Conservation (phyloP, 2,888 invertebrate genomes). For the Spilosoma lubricipeda region DNA sequence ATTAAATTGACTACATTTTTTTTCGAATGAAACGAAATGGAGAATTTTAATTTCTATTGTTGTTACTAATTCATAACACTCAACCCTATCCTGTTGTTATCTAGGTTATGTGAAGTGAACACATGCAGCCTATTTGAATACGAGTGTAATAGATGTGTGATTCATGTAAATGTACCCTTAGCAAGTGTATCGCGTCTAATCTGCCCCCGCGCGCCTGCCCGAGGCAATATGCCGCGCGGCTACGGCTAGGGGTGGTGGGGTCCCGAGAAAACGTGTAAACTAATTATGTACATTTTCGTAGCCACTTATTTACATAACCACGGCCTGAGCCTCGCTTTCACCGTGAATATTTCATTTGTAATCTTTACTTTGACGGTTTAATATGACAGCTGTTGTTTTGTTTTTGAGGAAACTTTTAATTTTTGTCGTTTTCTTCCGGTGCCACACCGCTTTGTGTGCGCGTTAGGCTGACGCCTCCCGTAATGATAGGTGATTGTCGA, state of each 20-base stretch:
- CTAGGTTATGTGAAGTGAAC: conserved; percentile 79
- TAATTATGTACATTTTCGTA: conserved; percentile 87
- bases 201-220: conserved; percentile 62
- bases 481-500: conserved; percentile 84
- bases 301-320: conserved; percentile 86
- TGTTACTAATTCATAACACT: conserved; percentile 66
- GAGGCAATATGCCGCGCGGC: conserved; percentile 72
- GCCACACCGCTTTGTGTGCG: conserved; percentile 77
- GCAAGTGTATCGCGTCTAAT: conserved; percentile 81
- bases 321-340: conserved; percentile 83
- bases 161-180: conserved; percentile 85
- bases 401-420: conserved; percentile 85
- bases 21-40: conserved; percentile 39
- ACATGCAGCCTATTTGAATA: conserved; percentile 78
- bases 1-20: conserved; percentile 39
- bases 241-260: conserved; percentile 62
- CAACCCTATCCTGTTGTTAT: conserved; percentile 75
- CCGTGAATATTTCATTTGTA: conserved; percentile 86
- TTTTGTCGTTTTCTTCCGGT: conserved; percentile 78
- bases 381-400: conserved; percentile 86
- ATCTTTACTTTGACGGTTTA: conserved; percentile 85
- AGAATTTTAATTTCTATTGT: conserved; percentile 41
- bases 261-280: conserved; percentile 85
- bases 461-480: conserved; percentile 75
- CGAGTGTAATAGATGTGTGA: conserved; percentile 80